These are phyloP conservation scores for Psophia crepitans DNA, from an alignment of 2,113 vertebrate genomes.

Conservation along the genomic window DNA sequence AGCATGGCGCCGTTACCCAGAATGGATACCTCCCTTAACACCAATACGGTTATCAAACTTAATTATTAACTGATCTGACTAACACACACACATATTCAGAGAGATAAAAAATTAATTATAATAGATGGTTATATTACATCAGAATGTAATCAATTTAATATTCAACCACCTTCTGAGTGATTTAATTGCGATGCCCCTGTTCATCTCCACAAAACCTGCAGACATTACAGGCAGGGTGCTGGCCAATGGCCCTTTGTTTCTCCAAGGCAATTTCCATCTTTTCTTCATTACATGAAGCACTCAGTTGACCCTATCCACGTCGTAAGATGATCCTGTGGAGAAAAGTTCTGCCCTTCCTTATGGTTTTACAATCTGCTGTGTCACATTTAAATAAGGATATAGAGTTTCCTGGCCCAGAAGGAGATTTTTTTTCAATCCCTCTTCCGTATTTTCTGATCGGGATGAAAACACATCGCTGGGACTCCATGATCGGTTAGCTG, in stretches of 20 bases:
- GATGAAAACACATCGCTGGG: background rate
- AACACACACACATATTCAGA: background rate
- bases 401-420: background rate
- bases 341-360: background rate
- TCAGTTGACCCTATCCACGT: background rate
- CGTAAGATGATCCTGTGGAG: background rate
- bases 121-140: background rate
- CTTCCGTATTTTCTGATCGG: background rate
- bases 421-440: background rate
- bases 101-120: background rate
- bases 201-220: background rate
- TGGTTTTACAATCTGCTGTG: background rate
- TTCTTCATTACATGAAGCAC: background rate
- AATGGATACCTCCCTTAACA: background rate
- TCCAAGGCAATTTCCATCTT: background rate
- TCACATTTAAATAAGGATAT: background rate
- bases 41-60: background rate
- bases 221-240: background rate
- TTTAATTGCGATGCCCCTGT: background rate
- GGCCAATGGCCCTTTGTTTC: background rate
- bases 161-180: background rate
- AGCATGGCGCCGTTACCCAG: background rate
- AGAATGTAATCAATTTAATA: background rate
- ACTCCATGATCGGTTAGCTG: accelerated
- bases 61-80: background rate